Conservation (phyloP, 2,888 invertebrate species). For the Eurois occulta region DNA sequence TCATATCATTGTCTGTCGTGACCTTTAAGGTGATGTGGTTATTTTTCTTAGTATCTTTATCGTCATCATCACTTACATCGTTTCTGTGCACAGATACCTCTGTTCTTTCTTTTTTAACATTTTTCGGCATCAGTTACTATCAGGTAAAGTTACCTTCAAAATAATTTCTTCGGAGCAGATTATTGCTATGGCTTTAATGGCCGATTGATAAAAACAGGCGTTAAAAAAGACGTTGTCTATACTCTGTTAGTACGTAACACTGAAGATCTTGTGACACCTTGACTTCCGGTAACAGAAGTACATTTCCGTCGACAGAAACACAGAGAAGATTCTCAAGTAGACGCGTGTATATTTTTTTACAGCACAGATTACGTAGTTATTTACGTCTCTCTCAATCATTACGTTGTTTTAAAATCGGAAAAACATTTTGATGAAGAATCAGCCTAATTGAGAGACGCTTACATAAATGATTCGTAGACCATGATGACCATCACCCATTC, state of each 20-base stretch:
- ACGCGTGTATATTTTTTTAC: not conserved
- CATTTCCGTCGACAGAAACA: not conserved
- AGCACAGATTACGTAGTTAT: not conserved
- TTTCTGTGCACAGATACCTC: not conserved
- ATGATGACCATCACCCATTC: not conserved
- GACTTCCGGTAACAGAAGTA: not conserved
- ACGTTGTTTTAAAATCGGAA: not conserved
- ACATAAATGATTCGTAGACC: not conserved
- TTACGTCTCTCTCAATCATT: not conserved
- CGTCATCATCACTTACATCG: slow-evolving; percentile 2
- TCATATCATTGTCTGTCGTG: slow-evolving; percentile 56
- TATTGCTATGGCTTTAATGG: not conserved
- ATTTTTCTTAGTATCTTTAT: slow-evolving; percentile 11
- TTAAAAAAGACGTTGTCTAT: not conserved
- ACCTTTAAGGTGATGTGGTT: slow-evolving; percentile 47
- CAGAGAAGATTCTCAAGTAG: not conserved
- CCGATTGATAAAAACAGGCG: not conserved
- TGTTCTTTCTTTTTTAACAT: not conserved
- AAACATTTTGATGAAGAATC: not conserved
- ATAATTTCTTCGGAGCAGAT: not conserved
- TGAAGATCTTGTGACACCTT: not conserved
- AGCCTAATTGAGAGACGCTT: not conserved
- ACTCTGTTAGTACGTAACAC: not conserved
- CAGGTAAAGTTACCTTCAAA: not conserved
- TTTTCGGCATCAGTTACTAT: not conserved